Evolutionary conservation across 2,113 vertebrate species (phyloP), one percentile per base, ranked within the genome.

Genomic region (Ranitomeya variabilis): DNA sequence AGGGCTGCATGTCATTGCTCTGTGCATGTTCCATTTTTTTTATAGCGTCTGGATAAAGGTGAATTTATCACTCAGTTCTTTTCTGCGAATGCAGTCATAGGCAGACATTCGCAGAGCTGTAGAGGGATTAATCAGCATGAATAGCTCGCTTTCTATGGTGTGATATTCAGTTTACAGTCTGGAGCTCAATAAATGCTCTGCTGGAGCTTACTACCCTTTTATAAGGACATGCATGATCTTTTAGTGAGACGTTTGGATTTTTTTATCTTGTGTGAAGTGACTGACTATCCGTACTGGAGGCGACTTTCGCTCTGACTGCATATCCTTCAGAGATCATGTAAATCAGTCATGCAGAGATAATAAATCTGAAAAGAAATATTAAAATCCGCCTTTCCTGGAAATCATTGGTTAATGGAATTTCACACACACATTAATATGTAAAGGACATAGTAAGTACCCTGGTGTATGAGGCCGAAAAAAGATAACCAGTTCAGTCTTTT

Each of bases 71-170:
- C 16, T n/a, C 26, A 9, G 37, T 67, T 15, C 21, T 62, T 81
- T 31, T 84, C 19, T 69, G 21, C 59, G 26, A 26, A 23, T 84
- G 64, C 82, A 84, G 51, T 84, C 52, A 15, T 51, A 31, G 51
- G 62, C 82, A 84, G 64, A 71, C 12, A 71, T 54, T 67, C 55
- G 64, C 82, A 55, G 64, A 69, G 51, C 62, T 69, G 59, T 14
- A 52, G 80, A 67, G n/a, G 31, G n/a, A 80, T 80, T 26, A 62
- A 37, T 64, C 80, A 67, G 62, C 14, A 69, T n/a, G 51, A 26
- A n/a, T 14, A 54, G 81, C 81, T 16, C 60, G 62, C 18, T 83
- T 83, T 83, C 54, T 51, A 69, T 83, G 62, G 62, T 67, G 19
- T 23, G 64, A 83, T 19, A 67, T 54, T 66, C 64, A 12, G 21